A percentile compares a stretch with the other conserved stretches of the same genome.
Conservation (phyloP, 2,797 vertebrate species). For the Sitta carolinensis region DNA sequence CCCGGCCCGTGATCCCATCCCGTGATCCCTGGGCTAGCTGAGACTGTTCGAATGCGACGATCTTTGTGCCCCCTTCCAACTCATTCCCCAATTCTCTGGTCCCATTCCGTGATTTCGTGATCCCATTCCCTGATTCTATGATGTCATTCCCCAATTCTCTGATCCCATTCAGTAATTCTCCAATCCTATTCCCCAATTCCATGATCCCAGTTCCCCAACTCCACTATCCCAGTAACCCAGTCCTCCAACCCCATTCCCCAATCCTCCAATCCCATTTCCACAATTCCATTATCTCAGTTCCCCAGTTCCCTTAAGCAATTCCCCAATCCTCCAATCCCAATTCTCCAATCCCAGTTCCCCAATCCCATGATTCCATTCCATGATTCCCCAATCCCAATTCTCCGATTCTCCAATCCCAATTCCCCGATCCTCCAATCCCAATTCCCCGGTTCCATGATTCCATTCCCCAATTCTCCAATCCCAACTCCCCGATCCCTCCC, state of each 20-base stretch:
- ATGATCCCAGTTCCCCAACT: not conserved
- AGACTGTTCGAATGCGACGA: too few species aligned
- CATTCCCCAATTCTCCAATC: not conserved
- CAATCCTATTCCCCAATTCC: not conserved
- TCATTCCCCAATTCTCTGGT: not conserved
- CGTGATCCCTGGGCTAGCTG: not conserved
- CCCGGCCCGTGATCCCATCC: not conserved
- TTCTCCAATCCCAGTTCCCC: not conserved
- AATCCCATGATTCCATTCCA: not conserved
- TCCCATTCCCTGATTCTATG: not conserved
- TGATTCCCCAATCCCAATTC: too few species aligned
- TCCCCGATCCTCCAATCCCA: too few species aligned
- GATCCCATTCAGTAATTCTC: not conserved
- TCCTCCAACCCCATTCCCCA: not conserved
- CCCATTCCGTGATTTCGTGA: not conserved
- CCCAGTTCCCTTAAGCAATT: too few species aligned
- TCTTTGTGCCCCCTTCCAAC: too few species aligned
- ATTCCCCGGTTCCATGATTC: not conserved
- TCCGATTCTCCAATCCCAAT: too few species aligned
- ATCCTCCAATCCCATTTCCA: too few species aligned
- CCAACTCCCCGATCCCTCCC: fast-evolving
- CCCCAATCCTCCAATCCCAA: too few species aligned
- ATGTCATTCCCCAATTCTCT: not conserved
- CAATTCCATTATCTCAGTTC: not conserved
- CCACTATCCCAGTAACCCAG: fast-evolving